Base-by-base conservation (phyloP, 2,888 invertebrate species). In the Tholera decimalis region DNA sequence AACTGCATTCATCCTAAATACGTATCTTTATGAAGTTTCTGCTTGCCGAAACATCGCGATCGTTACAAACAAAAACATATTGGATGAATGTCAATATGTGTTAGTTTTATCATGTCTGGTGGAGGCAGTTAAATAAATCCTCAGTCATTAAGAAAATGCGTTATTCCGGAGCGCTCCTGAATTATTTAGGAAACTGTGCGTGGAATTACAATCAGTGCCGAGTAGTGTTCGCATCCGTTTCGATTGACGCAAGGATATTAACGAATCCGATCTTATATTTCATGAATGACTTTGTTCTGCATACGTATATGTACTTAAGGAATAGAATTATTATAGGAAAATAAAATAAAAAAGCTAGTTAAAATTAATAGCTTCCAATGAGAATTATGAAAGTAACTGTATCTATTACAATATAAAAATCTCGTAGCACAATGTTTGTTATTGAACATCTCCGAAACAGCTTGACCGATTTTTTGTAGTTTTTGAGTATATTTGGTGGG, bases 161-260 rank as follows among this genome's bases (percentile, higher is more conserved):
- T 83, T 83, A 85, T 85, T 84, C 57, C 57, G 72, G 49, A 63
- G 51, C 63, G 56, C 68, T 75, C 68, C 67, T 78, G 87, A 87
- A 87, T 86, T 86, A 85, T 88, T 87, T 84, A 86, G 81, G 74
- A 77, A 84, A 88, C 83, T 86, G 87, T 84, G 84, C 79, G 67
- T 73, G 70, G 87, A 89, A 87, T 89, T 73, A 74, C 81, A 87
- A 89, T 84, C 83, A 85, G 79, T 49, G 57, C 68, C 44, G 39
- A n/a, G n/a, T n/a, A n/a, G n/a, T n/a, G n/a, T n/a, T 66, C 71
- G 64, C 51, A 55, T 57, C 49, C 47, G 44, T 46, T 18, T 22
- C 33, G 33, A 46, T 55, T 37, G 70, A 65, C 73, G 62, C 18
- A 6, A 62, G 65, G 15, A 66, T 65, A 39, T 58, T 63, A 59